These are phyloP conservation scores for Oceanites oceanicus DNA, from an alignment of 2,113 vertebrate species.

Conservation along the genomic window DNA sequence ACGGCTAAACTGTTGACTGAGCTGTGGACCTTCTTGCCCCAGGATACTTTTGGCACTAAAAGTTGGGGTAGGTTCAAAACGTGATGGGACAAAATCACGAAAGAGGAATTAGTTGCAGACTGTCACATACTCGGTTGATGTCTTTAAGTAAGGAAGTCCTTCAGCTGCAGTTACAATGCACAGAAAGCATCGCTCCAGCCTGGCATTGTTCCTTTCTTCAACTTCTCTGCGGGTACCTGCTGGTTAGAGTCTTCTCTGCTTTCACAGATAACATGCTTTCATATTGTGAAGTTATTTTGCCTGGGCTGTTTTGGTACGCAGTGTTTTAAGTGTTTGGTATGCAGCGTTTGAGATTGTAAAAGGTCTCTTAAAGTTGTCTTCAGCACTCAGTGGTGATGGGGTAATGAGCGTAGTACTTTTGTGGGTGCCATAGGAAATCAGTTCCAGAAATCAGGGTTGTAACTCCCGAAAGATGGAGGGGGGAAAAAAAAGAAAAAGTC, in stretches of 20 bases:
- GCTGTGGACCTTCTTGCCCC: neutral
- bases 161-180: neutral
- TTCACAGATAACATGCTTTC: neutral
- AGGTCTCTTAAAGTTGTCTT: neutral
- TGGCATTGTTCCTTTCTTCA: neutral
- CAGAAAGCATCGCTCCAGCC: neutral
- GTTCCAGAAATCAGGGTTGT: neutral
- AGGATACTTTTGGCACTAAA: neutral
- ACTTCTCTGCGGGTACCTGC: neutral
- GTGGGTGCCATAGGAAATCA: neutral
- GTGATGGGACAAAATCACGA: neutral
- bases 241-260: neutral
- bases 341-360: neutral
- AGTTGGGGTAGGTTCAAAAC: neutral
- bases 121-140: rapidly evolving
- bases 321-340: neutral
- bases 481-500: rapidly evolving
- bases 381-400: neutral
- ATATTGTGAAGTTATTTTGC: neutral
- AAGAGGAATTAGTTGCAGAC: neutral
- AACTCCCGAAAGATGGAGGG: neutral
- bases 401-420: neutral
- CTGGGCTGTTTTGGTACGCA: neutral
- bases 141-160: neutral
- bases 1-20: neutral